Conservation (phyloP, 1,140 invertebrate species). For the Metopolophium dirhodum region DNA sequence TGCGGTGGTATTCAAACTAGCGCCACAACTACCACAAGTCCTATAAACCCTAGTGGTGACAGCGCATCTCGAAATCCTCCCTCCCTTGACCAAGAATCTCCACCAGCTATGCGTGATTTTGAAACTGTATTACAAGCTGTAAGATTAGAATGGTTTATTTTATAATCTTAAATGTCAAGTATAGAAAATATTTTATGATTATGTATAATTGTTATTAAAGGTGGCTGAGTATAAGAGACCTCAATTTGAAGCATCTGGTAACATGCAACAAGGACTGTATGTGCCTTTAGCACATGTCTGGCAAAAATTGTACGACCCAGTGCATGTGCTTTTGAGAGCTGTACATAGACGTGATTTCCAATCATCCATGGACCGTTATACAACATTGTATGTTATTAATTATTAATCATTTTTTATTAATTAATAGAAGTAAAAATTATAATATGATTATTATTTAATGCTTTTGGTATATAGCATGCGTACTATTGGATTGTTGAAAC, state of each 20-base stretch:
- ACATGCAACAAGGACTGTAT: constrained; percentile 93
- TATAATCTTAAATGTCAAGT: neutral
- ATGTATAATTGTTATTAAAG: constrained; percentile 62
- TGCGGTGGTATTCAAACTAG: constrained; percentile 69
- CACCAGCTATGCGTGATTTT: constrained; percentile 51
- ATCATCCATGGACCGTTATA: constrained; percentile 88
- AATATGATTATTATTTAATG: neutral
- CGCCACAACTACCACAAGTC: constrained; percentile 62
- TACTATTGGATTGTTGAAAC: constrained; percentile 14
- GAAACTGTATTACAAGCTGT: constrained; percentile 57
- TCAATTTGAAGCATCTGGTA: constrained; percentile 79
- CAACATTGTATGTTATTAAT: constrained; percentile 74
- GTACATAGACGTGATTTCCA: constrained; percentile 94
- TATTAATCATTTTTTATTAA: neutral
- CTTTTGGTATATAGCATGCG: constrained; percentile 26
- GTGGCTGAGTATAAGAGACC: constrained; percentile 80
- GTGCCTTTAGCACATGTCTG: constrained; percentile 85
- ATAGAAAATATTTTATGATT: constrained; percentile 40
- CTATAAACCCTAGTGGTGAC: constrained; percentile 64
- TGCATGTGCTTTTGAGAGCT: constrained; percentile 88
- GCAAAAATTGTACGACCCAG: constrained; percentile 91
- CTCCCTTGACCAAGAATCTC: neutral
- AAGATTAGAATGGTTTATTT: constrained; percentile 34
- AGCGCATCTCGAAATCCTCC: neutral
- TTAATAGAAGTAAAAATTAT: neutral